Conservation (phyloP, 2,888 invertebrate genomes). For the Cheiracanthium punctorium region DNA sequence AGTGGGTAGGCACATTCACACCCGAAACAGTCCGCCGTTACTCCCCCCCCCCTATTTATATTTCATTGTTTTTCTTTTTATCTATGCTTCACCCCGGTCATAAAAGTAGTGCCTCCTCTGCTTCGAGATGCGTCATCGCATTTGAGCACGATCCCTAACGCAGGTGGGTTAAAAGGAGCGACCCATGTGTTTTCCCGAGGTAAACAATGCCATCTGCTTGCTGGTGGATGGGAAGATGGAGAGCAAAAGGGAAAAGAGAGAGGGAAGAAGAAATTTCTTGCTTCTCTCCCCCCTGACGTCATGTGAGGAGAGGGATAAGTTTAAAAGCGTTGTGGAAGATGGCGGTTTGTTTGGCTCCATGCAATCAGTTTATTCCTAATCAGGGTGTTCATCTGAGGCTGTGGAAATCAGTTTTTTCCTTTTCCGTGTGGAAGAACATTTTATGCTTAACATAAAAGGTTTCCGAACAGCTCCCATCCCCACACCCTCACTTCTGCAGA, state of each 20-base stretch:
- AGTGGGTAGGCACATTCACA: no score
- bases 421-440: no score
- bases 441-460: no score
- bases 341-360: no score
- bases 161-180: constrained; percentile 66
- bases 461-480: no score
- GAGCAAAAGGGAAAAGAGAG: constrained; percentile 17
- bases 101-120: background rate
- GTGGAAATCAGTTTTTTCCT: no score
- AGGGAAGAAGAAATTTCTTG: background rate
- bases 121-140: background rate
- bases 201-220: constrained; percentile 69
- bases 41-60: background rate
- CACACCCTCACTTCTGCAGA: no score
- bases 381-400: no score
- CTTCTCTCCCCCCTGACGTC: no score
- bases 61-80: background rate
- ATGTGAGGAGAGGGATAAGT: no score
- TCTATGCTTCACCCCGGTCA: background rate
- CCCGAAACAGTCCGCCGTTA: background rate
- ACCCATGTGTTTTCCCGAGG: constrained; percentile 67
- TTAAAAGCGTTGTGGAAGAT: no score
- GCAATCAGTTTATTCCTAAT: no score
- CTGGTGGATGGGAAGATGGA: constrained; percentile 30
- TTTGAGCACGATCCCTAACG: constrained; percentile 27